Evolutionary conservation across 2,888 invertebrate genomes (phyloP), one percentile per base, ranked within the genome.

Genomic region (Drosophila anomalata): DNA sequence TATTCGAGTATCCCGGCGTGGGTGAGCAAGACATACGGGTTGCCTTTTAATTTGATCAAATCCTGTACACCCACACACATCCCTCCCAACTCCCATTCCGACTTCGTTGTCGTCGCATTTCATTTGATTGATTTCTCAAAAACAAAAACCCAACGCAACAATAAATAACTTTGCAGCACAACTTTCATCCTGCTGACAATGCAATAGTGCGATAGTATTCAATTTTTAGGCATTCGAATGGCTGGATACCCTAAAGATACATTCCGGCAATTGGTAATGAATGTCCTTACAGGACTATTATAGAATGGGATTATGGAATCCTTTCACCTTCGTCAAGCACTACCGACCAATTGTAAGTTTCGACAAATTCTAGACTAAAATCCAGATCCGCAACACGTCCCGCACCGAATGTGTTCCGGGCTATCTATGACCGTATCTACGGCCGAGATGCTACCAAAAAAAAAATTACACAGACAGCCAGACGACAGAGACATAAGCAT

Each of bases 1-100:
- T 41, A 20, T 62, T 14, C 12, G 55, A 58, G 42, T 55, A 47
- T 31, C 48, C 44, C 48, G 12, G 51, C 47, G 48, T 36, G 50
- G 29, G 53, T 29, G 55, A 62, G 59, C 48, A 42, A 58, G 59
- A 71, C 79, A 85, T 76, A 71, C 73, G 67, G 77, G 66, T 51
- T 73, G 81, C 58, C 79, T 83, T 84, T 88, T 84, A 88, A 88
- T 87, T 88, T 88, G 72, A 87, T 83, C 87, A 81, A 81, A 69
- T 67, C 73, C 69, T 46, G 56, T 65, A 29, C 54, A 46, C 48
- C 46, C 65, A 39, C 42, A 8, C 29, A 29, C 29, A 29, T 17
- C 29, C 9, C 29, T 29, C 29, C 2, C 22, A 24, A 0, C 1
- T 2, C 24, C 20, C 14, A 22, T 22, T 26, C 31, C n/a, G 33